Evolutionary conservation across 2,113 vertebrate genomes (phyloP), one percentile per base, ranked within the genome.

Genomic region (Rhineura floridana): DNA sequence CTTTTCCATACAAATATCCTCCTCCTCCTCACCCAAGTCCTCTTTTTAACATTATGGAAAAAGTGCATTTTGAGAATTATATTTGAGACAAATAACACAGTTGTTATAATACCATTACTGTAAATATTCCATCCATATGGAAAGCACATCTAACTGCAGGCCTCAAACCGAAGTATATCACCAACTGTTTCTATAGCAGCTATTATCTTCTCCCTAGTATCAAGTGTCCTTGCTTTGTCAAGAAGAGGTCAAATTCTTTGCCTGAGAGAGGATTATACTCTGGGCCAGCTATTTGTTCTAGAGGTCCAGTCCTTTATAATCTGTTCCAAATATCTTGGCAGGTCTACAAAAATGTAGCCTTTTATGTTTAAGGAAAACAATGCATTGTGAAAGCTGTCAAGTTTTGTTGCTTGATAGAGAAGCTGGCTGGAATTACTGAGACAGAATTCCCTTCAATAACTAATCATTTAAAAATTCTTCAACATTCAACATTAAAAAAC

Each of bases 331-430:
- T 88, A 86, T 85, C 90, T 91, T 92, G 92, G 91, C 87, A 91
- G 90, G 30, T 85, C 92, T 92, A 91, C 91, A 92, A 82, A 93
- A 92, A 90, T 84, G 77, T 73, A 92, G 36, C 2, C 0, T 82
- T 93, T 93, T 92, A 11, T 84, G 23, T 89, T 92, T 91, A 85
- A 91, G 84, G 72, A 87, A 95, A 95, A 81, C 85, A 88, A 94
- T 94, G 81, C 72, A 85, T 86, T 90, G 55, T 93, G 91, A 96
- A 95, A 92, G 83, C 92, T 96, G 92, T 96, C 95, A 84, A 39
- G 91, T 94, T 93, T 7, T 73, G 75, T 94, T 94, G 86, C 55
- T 25, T 92, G 88, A 93, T 86, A 79, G 62, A 75, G 75, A 70
- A 90, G 81, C 70, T 88, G 77, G 65, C 86, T 94, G 46, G 52